Base-by-base conservation (phyloP, 2,888 invertebrate genomes). In the Oconnorella tubifera region DNA sequence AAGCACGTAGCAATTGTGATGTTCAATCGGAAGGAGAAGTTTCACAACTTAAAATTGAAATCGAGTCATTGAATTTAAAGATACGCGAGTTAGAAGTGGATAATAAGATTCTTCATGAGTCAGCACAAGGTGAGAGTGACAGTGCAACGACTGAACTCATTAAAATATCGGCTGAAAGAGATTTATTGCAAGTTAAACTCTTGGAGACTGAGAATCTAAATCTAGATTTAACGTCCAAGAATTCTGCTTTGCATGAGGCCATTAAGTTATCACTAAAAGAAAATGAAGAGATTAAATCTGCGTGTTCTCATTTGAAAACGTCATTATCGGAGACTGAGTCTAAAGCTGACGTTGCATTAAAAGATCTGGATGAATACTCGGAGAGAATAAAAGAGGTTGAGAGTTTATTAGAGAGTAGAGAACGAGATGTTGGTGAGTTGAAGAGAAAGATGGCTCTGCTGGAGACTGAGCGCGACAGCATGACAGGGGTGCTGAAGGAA, bases 401-500 rank as follows among this genome's bases (percentile, higher is more conserved):
- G 58, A 27, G 33, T 4, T 58, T 29, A n/a, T 29, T 60, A 33
- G 60, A 60, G 29, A 31, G 25, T 6, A 3, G 27, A 51, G 31
- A 60, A 31, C 3, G 51, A 23, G 19, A 23, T 2, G 19, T 27
- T 1, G n/a, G 51, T 19, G 14, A 14, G 10, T 27, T 29, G 49
- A n/a, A 14, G 19, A 40, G 40, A 19, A 19, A 40, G 40, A 14
- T 40, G 40, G 40, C 6, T 19, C 19, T 19, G 40, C 10, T 40
- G 6, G 19, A 49, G 2, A 33, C 49, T 6, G 51, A 51, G 28
- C 50, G 40, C n/a, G 63, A 63, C 1, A 53, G 51, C 4, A 23
- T 40, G 55, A 59, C 50, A 27, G 32, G 25, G 14, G 57, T 62
- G 14, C 53, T 65, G 33, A 56, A 33, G 48, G 53, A 51, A 4